These are phyloP conservation scores for Pelochelys cantorii DNA, from an alignment of 2,797 vertebrate species.

Conservation along the genomic window DNA sequence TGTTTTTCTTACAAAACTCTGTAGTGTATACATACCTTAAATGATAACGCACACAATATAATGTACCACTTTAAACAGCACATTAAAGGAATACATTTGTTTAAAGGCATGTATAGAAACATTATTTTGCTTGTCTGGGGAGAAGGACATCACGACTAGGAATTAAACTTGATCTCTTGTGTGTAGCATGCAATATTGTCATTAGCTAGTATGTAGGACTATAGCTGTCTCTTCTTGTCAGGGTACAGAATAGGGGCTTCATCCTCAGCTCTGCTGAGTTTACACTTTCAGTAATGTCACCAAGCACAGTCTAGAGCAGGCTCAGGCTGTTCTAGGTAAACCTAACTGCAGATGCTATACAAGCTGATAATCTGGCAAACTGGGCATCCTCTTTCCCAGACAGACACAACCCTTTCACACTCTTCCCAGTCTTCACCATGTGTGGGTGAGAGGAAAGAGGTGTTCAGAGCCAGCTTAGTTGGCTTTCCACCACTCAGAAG, in stretches of 20 bases:
- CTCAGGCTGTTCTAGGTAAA: neutral
- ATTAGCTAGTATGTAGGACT: neutral
- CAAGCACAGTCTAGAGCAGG: neutral
- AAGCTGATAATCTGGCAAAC: neutral
- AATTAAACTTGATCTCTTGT: neutral
- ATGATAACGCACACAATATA: too few relatives aligned
- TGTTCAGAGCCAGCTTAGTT: too few relatives aligned
- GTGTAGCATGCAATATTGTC: neutral
- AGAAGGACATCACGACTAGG: neutral
- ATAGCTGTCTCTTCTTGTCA: neutral
- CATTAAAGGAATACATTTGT: neutral
- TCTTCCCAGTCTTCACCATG: too few relatives aligned
- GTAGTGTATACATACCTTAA: too few relatives aligned
- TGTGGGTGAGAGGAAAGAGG: too few relatives aligned
- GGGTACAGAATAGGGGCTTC: neutral
- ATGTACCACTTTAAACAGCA: neutral
- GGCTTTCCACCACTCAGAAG: neutral
- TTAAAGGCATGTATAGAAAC: neutral
- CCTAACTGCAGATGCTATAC: neutral
- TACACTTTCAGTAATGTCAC: neutral
- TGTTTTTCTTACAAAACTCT: too few relatives aligned
- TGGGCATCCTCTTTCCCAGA: neutral
- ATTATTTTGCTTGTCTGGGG: accelerated
- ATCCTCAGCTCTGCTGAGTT: neutral
- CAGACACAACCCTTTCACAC: too few relatives aligned